Evolutionary conservation across 1,140 invertebrate species (phyloP), one percentile per base, ranked within the genome.

Genomic region (Tetramorium parvispinum): DNA sequence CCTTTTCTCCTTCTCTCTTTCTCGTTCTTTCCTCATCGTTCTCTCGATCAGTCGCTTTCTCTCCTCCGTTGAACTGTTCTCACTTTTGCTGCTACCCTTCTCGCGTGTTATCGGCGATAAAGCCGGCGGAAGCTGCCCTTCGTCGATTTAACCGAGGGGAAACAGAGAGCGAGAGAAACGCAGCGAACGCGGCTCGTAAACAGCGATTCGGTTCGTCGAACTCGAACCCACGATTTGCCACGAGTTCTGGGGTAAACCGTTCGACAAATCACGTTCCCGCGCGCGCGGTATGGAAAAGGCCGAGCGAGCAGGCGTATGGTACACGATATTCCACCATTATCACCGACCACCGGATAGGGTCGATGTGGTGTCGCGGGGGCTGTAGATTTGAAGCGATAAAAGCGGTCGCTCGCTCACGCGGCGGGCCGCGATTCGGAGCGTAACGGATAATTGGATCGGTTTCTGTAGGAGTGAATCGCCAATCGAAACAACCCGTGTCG

Each of bases 361-460:
- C 53, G 68, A 73, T 59, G 66, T 40, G 79, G 53, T 73, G 79
- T 82, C 66, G 66, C 78, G 65, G 78, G 77, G 18, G 65, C 79
- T 24, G 51, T 68, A 83, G 79, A 83, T 75, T 83, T 61, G 18
- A 83, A 55, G 79, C 79, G 79, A 83, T 75, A 83, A 83, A 83
- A 83, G 79, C 79, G 68, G 79, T 83, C 53, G 79, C 68, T 82
- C 66, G 79, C 66, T 82, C 66, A 46, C 66, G 37, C 78, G 66
- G 51, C 65, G 46, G 53, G 4, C 53, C 79, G 66, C 79, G 53
- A 43, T 61, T 21, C 79, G 46, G 53, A 63, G 68, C 68, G 79
- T 83, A 83, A 75, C 68, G 79, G 66, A 83, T 83, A 83, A 83
- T 83, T 83, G 79, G 79, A 83, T 83, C 79, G 79, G 79, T 83